Evolutionary conservation across 2,888 invertebrate genomes (phyloP), one percentile per base, ranked within the genome.

Genomic region (Ommatoiulus sabulosus): DNA sequence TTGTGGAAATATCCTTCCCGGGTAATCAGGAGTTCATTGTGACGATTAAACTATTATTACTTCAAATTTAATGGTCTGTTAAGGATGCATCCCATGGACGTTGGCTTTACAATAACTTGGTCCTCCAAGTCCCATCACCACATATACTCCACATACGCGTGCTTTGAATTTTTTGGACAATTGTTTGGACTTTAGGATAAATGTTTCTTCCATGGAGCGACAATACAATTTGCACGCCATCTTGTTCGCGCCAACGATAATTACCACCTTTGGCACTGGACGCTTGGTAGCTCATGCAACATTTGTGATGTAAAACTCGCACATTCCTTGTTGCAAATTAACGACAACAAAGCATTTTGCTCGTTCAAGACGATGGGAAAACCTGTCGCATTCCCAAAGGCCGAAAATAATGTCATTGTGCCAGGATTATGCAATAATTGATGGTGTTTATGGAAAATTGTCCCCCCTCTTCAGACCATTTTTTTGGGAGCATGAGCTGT

Each of bases 381-480:
- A 57, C n/a, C n/a, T 52, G n/a, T 57, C n/a, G n/a, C 4, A 3
- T 3, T 57, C n/a, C n/a, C 57, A 57, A 57, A 57, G 57, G 57
- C 57, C 3, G 1, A 17, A 24, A 72, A 24, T 24, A 24, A 72
- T 72, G 72, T 72, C 72, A 24, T 72, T 72, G 72, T 24, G 72
- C 24, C 20, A 35, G 24, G 24, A 10, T 72, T 72, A 72, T 24
- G 72, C 72, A 72, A 72, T 72, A 24, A 72, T 72, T 72, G 72
- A 6, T n/a, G 72, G 24, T 72, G 72, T 24, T 72, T 72, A 72
- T 72, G 72, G 72, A 72, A 72, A 72, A 72, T 72, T 72, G 72
- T 24, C 72, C 72, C 10, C 57, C 8, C 24, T 6, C 72, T 57
- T 57, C n/a, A 35, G 35, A 35, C 35, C 35, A 35, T 12, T 57